Conservation (phyloP, 1,140 invertebrate species). For the Penaeus indicus region DNA sequence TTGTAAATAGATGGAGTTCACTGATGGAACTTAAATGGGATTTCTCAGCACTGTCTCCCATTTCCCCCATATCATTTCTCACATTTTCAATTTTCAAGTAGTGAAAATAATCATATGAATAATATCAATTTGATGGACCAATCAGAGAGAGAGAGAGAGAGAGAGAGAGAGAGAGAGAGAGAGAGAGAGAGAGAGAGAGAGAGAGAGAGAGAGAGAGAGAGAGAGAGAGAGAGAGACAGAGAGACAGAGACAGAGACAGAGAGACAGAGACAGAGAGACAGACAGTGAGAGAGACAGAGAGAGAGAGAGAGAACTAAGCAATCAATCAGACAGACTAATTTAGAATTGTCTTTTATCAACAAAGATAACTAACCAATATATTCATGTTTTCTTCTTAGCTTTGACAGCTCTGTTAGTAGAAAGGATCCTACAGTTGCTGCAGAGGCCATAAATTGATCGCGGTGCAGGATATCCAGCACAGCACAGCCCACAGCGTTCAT, state of each 20-base stretch:
- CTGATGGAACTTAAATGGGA: neutral
- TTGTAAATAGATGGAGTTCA: constrained; percentile 16
- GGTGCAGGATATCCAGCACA: constrained; percentile 37
- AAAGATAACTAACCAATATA: constrained; percentile 40
- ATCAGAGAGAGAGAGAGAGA: constrained; percentile 4
- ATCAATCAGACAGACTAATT: too few relatives aligned
- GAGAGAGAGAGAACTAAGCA: too few relatives aligned
- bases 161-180: constrained; percentile 13
- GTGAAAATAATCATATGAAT: too few relatives aligned
- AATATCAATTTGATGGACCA: too few relatives aligned
- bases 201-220: constrained; percentile 1
- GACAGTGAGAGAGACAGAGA: neutral
- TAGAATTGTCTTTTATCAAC: too few relatives aligned
- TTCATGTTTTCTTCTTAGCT: constrained; percentile 43
- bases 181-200: constrained; percentile 27
- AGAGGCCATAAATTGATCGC: constrained; percentile 33
- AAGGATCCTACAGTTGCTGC: constrained; percentile 34
- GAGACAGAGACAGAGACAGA: neutral
- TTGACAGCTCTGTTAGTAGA: constrained; percentile 18
- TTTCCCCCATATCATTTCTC: too few relatives aligned
- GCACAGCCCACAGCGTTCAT: constrained; percentile 51
- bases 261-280: neutral
- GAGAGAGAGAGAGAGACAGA: neutral
- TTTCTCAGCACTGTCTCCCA: too few relatives aligned
- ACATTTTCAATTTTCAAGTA: too few relatives aligned